Conservation (phyloP, 2,888 invertebrate genomes). For the Melanargia galathea region DNA sequence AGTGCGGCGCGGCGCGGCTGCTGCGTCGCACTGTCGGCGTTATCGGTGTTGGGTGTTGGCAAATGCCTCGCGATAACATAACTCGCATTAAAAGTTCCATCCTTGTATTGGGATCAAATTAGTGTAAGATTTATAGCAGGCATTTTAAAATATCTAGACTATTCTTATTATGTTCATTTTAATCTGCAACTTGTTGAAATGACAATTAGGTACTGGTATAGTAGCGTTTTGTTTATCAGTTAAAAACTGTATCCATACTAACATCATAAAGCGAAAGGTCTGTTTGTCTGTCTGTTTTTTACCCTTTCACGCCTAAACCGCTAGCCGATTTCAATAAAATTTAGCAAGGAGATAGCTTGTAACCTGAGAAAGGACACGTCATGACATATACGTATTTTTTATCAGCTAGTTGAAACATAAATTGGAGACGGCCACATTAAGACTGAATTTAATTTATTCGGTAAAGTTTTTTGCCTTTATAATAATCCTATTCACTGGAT, state of each 20-base stretch:
- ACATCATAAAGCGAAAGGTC: too few species aligned
- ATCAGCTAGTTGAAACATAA: too few species aligned
- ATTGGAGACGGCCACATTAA: background rate
- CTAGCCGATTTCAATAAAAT: too few species aligned
- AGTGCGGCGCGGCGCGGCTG: background rate
- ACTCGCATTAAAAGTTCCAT: constrained; percentile 6
- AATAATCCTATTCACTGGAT: background rate
- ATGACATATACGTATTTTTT: too few species aligned
- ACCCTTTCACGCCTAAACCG: too few species aligned
- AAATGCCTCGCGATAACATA: constrained; percentile 3
- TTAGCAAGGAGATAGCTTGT: too few species aligned
- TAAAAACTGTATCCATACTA: too few species aligned
- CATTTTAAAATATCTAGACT: background rate
- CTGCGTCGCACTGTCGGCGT: background rate
- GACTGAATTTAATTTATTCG: background rate
- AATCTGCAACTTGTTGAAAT: background rate
- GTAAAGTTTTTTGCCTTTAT: background rate
- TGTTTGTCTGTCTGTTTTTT: too few species aligned
- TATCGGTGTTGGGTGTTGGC: background rate
- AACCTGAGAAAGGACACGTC: too few species aligned
- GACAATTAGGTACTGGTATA: background rate
- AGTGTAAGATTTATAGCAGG: background rate
- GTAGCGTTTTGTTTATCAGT: too few species aligned
- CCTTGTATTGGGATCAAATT: background rate
- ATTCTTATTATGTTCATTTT: background rate